Conservation (phyloP, 2,113 vertebrate species). For the Phalacrocorax carbo region DNA sequence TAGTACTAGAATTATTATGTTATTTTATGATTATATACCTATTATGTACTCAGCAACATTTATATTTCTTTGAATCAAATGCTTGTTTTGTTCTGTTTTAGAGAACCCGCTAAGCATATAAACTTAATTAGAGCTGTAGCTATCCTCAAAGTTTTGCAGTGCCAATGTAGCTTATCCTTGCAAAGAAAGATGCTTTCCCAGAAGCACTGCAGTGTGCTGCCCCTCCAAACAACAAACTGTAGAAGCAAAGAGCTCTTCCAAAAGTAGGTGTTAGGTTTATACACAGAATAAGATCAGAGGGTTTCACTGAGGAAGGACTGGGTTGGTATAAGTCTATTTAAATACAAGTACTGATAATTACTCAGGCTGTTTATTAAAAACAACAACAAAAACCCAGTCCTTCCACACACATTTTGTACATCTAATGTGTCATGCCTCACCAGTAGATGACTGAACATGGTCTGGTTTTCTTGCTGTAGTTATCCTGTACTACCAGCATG, state of each 20-base stretch:
- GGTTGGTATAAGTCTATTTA: not conserved
- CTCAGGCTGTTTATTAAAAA: not conserved
- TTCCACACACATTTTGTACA: not conserved
- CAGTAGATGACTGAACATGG: not conserved
- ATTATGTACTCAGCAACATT: fast-evolving
- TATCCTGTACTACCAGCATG: fast-evolving
- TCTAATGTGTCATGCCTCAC: not conserved
- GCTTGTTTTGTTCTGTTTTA: not conserved
- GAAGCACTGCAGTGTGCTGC: not conserved
- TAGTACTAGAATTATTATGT: not conserved
- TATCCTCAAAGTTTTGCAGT: not conserved
- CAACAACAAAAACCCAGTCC: not conserved
- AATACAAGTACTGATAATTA: not conserved
- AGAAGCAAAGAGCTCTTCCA: not conserved
- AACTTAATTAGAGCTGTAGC: not conserved
- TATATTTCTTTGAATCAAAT: not conserved
- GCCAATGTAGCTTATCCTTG: not conserved
- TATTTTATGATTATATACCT: not conserved
- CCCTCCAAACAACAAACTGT: not conserved
- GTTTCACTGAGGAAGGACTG: not conserved
- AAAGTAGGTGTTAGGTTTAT: not conserved
- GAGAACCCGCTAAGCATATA: fast-evolving
- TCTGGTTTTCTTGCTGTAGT: not conserved
- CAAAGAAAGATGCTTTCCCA: not conserved
- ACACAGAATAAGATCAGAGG: not conserved